A percentile compares a stretch with the other conserved stretches of the same genome.
These are phyloP conservation scores for Calycopis cecrops DNA, from an alignment of 1,140 invertebrate species.

Conservation along the genomic window DNA sequence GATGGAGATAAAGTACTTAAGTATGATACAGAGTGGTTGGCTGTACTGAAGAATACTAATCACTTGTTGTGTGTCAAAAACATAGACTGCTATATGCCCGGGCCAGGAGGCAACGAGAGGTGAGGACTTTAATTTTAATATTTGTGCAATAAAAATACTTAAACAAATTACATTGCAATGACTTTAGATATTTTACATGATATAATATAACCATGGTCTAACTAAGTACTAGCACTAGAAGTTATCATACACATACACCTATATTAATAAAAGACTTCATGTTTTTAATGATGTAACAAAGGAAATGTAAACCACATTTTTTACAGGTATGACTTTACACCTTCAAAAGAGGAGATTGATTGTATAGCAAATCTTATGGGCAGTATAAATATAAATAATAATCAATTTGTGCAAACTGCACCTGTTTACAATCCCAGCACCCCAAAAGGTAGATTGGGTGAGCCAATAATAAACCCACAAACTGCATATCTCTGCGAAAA, in stretches of 20 bases:
- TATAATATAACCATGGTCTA: no score
- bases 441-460: conserved; percentile 46
- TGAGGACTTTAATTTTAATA: conserved; percentile 38
- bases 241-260: no score
- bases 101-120: conserved; percentile 80
- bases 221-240: no score
- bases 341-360: conserved; percentile 84
- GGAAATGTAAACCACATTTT: conserved; percentile 10
- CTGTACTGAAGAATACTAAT: conserved; percentile 91
- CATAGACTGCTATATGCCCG: conserved; percentile 86
- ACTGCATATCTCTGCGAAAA: conserved; percentile 88
- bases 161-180: no score
- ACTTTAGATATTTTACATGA: no score
- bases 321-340: conserved; percentile 84
- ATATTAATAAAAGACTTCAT: no score
- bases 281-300: no score
- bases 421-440: conserved; percentile 76
- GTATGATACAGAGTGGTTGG: conserved; percentile 96
- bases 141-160: conserved; percentile 7
- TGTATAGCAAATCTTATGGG: conserved; percentile 80
- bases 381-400: conserved; percentile 80
- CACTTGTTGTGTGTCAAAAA: conserved; percentile 87
- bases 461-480: conserved; percentile 85
- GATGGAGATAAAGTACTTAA: conserved; percentile 78
- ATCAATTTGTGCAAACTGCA: conserved; percentile 86